Conservation (phyloP, 2,888 invertebrate genomes). For the Hanleya hanleyi region DNA sequence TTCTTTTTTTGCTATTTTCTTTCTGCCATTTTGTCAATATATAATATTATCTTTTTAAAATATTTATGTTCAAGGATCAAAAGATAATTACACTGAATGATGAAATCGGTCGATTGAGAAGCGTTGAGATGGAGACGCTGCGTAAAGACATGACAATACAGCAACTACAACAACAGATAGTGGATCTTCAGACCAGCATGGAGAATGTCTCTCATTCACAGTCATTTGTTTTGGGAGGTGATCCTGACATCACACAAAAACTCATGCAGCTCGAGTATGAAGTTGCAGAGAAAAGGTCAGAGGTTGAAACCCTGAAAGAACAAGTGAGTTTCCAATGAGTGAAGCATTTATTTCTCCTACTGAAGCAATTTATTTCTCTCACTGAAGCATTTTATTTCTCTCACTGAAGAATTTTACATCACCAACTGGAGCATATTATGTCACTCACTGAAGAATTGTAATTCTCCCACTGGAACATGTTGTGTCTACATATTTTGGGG, state of each 20-base stretch:
- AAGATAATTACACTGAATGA: slow-evolving; percentile 60
- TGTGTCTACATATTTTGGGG: no score
- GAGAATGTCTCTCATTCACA: neutral
- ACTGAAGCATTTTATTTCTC: no score
- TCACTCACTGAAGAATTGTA: no score
- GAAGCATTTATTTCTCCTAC: no score
- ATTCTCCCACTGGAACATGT: no score
- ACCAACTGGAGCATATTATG: no score
- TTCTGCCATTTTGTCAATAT: no score
- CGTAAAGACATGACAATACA: slow-evolving; percentile 65
- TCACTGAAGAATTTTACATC: no score
- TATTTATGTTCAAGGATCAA: slow-evolving; percentile 68
- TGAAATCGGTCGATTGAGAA: slow-evolving; percentile 58
- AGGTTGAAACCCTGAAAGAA: slow-evolving; percentile 60
- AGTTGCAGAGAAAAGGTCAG: slow-evolving; percentile 59
- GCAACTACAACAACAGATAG: slow-evolving; percentile 56
- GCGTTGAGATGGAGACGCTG: slow-evolving; percentile 58
- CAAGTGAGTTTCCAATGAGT: no score
- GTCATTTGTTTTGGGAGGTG: slow-evolving; percentile 44
- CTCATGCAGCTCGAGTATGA: slow-evolving; percentile 67
- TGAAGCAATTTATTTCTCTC: no score
- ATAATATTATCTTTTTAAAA: no score
- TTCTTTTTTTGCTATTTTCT: no score
- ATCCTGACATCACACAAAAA: slow-evolving; percentile 57
- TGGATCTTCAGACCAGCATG: slow-evolving; percentile 42